These are phyloP conservation scores for Metopia argyrocephala DNA, from an alignment of 2,888 invertebrate species.

Conservation along the genomic window DNA sequence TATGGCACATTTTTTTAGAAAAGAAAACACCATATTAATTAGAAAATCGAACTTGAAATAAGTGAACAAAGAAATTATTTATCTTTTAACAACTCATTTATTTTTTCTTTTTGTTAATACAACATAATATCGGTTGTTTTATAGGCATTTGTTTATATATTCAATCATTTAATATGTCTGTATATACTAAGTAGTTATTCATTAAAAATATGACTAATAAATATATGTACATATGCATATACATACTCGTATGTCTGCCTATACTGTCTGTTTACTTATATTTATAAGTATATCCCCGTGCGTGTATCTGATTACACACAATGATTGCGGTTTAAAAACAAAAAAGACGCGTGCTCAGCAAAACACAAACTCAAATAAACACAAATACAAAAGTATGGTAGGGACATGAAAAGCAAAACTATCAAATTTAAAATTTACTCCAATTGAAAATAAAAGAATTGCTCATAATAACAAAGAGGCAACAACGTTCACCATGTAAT, in stretches of 20 bases:
- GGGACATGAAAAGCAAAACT: neutral
- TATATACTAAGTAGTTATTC: too few relatives aligned
- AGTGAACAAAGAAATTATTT: too few relatives aligned
- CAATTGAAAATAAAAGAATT: constrained; percentile 5
- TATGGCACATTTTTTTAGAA: too few relatives aligned
- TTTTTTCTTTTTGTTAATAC: too few relatives aligned
- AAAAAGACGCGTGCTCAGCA: constrained; percentile 62
- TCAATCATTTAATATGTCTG: neutral
- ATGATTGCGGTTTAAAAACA: neutral
- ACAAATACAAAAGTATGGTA: constrained; percentile 4
- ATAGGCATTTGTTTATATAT: constrained; percentile 1
- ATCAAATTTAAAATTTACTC: constrained; percentile 31
- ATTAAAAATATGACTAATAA: constrained; percentile 14
- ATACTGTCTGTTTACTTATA: too few relatives aligned
- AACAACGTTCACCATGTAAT: constrained; percentile 48
- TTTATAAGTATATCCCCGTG: constrained; percentile 32
- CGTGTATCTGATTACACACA: constrained; percentile 55
- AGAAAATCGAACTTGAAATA: too few relatives aligned
- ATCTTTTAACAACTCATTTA: too few relatives aligned
- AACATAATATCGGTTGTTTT: too few relatives aligned
- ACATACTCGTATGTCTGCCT: constrained; percentile 5
- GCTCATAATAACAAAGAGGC: constrained; percentile 25
- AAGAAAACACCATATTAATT: too few relatives aligned
- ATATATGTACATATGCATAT: neutral
- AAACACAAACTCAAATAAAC: constrained; percentile 34